Evolutionary conservation across 2,797 vertebrate genomes (phyloP).

Genomic region (Notolabrus celidotus): DNA sequence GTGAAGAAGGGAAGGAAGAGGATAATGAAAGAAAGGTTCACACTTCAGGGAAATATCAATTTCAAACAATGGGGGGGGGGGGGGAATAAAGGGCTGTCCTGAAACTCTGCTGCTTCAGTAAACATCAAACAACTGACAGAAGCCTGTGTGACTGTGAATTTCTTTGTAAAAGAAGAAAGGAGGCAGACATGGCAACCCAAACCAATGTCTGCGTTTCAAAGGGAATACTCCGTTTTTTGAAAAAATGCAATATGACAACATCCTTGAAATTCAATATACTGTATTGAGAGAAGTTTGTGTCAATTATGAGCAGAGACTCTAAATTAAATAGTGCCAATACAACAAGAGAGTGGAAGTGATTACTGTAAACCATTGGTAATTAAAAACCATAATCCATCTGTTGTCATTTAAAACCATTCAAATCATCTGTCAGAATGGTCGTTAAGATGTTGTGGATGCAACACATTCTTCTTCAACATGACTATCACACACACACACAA

Average conservation of each 20-base stretch:
- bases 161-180: constrained; percentile 19
- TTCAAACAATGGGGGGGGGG: constrained; percentile 12
- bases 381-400: constrained; percentile 46
- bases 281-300: not conserved
- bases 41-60: constrained; percentile 11
- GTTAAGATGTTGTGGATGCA: constrained; percentile 41
- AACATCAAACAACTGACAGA: constrained; percentile 10
- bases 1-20: constrained; percentile 22
- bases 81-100: constrained; percentile 5
- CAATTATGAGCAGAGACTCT: not conserved
- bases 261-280: not conserved
- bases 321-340: constrained; percentile 1
- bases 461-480: constrained; percentile 31
- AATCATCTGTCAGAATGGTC: constrained; percentile 33
- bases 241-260: not conserved
- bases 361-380: constrained; percentile 24
- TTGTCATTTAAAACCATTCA: constrained; percentile 42
- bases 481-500: constrained; percentile 32
- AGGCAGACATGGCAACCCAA: not conserved
- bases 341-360: constrained; percentile 21
- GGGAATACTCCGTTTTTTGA: constrained; percentile 6
- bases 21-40: constrained; percentile 31
- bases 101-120: constrained; percentile 3
- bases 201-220: constrained; percentile 17
- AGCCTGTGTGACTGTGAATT: not conserved